These are phyloP conservation scores for Coranthus polyacanthus DNA, from an alignment of 2,797 vertebrate species.

Conservation along the genomic window DNA sequence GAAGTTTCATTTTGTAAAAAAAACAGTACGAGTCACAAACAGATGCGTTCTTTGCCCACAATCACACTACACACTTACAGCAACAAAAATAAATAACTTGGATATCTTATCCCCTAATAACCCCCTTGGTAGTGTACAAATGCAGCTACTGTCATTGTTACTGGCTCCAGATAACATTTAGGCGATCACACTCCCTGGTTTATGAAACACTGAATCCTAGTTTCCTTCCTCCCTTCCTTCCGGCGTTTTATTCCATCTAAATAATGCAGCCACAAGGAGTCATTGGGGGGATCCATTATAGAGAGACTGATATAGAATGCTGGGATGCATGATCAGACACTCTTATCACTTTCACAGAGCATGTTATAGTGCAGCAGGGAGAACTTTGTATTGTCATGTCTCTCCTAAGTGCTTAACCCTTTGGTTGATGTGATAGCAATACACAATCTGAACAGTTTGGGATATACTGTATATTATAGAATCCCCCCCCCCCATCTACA, in stretches of 20 bases:
- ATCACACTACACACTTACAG: slow-evolving; percentile 14
- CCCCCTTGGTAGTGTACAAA: slow-evolving; percentile 46
- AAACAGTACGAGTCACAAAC: background rate
- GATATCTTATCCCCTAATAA: slow-evolving; percentile 50
- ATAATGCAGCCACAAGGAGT: slow-evolving; percentile 81
- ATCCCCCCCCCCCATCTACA: slow-evolving; percentile 49
- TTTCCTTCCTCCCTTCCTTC: slow-evolving; percentile 74
- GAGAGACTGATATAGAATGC: slow-evolving; percentile 77
- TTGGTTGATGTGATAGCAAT: slow-evolving; percentile 67
- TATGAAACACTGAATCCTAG: slow-evolving; percentile 66
- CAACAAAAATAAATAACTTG: slow-evolving; percentile 42
- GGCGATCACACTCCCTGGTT: slow-evolving; percentile 57
- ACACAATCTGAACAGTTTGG: slow-evolving; percentile 53
- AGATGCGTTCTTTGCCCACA: background rate
- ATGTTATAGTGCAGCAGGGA: slow-evolving; percentile 76
- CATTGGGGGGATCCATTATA: slow-evolving; percentile 80
- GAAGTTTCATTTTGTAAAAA: background rate
- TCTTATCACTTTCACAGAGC: slow-evolving; percentile 78
- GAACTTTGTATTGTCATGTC: slow-evolving; percentile 79
- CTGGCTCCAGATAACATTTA: slow-evolving; percentile 69
- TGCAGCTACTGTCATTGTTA: slow-evolving; percentile 47
- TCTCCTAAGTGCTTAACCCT: slow-evolving; percentile 81
- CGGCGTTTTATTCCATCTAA: slow-evolving; percentile 82
- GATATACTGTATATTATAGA: slow-evolving; percentile 65
- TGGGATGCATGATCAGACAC: slow-evolving; percentile 77